Base-by-base conservation (phyloP, 2,888 invertebrate species). In the Parthenolecanium corni region DNA sequence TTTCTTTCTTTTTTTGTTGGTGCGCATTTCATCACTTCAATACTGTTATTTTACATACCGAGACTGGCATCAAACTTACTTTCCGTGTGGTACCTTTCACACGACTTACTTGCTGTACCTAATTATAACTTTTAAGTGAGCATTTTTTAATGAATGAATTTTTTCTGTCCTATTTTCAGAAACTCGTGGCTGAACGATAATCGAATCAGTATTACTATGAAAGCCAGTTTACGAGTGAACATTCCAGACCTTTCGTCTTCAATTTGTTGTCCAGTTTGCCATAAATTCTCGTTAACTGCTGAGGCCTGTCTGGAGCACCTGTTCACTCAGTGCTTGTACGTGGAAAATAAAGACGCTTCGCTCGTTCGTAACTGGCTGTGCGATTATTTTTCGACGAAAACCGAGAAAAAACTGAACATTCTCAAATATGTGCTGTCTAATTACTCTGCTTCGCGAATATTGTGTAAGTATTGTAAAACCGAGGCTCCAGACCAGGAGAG, bases 181-280 rank as follows among this genome's bases (percentile, higher is more conserved):
- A n/a, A 21, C 23, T 38, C 40, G 4, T 36, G 20, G 6, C 14
- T 6, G 9, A 42, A 23, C 31, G 38, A 53, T 20, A n/a, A 36
- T 3, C 2, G n/a, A 18, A 12, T 40, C 11, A 23, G n/a, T 53
- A 14, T 40, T 38, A 3, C n/a, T 23, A 1, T 53, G 36, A 21
- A 40, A 21, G 3, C 53, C 38, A 31, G 5, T 12, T 21, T 53
- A 11, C 3, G 21, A 21, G 4, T 53, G 0, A 11, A 40, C n/a
- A 21, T 57, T 31, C 57, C 57, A 9, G 12, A 12, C 2, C 23
- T 57, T 31, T 3, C 24, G 20, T 11, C 4, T 1, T 20, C 42
- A 12, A 14, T 57, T n/a, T 18, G 25, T 14, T 57, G 57, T 18
- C 57, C 57, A 1, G 44, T 57, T 2, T 57, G 57, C 2, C 25